Evolutionary conservation across 2,113 vertebrate species (phyloP).

Genomic region (Cyprinus carpio): DNA sequence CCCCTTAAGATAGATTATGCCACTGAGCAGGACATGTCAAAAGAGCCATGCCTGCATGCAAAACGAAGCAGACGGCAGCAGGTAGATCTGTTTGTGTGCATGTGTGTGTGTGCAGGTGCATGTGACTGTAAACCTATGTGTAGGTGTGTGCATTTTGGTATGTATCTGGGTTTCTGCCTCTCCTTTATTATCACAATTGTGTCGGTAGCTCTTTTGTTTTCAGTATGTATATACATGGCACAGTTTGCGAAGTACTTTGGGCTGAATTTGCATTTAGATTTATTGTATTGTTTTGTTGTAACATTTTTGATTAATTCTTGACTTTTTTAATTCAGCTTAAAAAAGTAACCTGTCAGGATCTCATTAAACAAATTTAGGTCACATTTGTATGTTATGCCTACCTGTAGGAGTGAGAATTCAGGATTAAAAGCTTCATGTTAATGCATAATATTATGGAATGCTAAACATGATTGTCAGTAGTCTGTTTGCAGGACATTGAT

Average conservation of each 20-base stretch:
- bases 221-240: background rate
- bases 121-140: background rate
- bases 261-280: constrained; percentile 13
- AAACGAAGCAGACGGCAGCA: constrained; percentile 5
- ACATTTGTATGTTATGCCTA: constrained; percentile 5
- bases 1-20: background rate
- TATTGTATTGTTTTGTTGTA: background rate
- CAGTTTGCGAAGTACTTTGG: background rate
- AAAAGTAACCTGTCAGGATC: background rate
- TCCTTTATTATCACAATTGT: background rate
- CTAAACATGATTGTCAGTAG: background rate
- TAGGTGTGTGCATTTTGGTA: constrained; percentile 6
- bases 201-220: constrained; percentile 2
- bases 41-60: background rate
- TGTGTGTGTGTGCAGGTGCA: constrained; percentile 21
- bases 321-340: no score
- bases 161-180: background rate
- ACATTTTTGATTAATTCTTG: background rate
- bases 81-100: constrained; percentile 40
- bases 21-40: constrained; percentile 1
- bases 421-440: background rate
- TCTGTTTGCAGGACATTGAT: background rate
- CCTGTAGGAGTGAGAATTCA: background rate
- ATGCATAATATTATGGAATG: background rate
- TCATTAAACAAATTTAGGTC: background rate